Evolutionary conservation across 2,888 invertebrate genomes (phyloP).

Genomic region (Empis livida): DNA sequence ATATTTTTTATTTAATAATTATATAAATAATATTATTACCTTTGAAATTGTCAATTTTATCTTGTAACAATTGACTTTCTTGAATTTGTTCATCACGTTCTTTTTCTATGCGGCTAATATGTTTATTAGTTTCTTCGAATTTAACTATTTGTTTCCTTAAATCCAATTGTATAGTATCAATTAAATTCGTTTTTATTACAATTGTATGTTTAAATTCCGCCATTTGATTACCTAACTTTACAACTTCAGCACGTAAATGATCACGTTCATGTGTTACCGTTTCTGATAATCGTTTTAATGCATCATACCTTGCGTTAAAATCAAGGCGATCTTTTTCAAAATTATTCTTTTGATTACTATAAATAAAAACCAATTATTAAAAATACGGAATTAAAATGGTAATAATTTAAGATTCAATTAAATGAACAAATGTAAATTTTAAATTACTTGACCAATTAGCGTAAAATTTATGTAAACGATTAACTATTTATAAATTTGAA

Average conservation of each 20-base stretch:
- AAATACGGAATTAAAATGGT: too few species aligned
- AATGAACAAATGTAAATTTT: too few species aligned
- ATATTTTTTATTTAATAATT: too few species aligned
- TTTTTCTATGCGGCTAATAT: constrained; percentile 17
- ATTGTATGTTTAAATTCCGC: constrained; percentile 22
- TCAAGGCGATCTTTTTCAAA: constrained; percentile 24
- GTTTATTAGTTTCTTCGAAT: constrained; percentile 19
- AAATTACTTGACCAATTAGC: too few species aligned
- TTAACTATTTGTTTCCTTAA: constrained; percentile 20
- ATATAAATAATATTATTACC: background rate
- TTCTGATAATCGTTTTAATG: constrained; percentile 21
- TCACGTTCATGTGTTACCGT: constrained; percentile 24
- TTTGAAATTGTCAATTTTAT: constrained; percentile 16
- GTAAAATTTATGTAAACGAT: too few species aligned
- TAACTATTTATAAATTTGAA: too few species aligned
- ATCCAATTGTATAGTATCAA: constrained; percentile 22
- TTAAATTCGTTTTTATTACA: constrained; percentile 21
- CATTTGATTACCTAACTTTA: constrained; percentile 22
- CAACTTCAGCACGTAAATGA: constrained; percentile 21
- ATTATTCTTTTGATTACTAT: constrained; percentile 22
- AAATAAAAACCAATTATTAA: too few species aligned
- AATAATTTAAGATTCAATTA: too few species aligned
- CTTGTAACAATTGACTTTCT: constrained; percentile 22
- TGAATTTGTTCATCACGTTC: constrained; percentile 21
- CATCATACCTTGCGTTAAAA: constrained; percentile 20